These are phyloP conservation scores for Papilio polyxenes DNA, from an alignment of 1,140 invertebrate species.

Conservation along the genomic window DNA sequence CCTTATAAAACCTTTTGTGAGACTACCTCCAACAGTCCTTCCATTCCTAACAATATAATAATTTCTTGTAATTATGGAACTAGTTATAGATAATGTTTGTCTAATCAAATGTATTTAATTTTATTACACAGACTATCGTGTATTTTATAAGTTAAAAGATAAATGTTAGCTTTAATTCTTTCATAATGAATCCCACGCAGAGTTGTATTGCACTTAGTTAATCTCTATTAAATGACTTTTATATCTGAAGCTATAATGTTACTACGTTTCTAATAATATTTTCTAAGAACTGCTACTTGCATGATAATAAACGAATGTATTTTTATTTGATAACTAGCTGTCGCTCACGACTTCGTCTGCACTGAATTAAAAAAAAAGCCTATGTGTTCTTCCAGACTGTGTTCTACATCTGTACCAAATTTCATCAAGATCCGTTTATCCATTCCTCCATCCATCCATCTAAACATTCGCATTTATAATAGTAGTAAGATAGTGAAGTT, in stretches of 20 bases:
- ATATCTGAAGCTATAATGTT: slow-evolving; percentile 33
- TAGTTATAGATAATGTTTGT: background rate
- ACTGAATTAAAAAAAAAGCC: too few species aligned
- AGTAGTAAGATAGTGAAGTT: too few species aligned
- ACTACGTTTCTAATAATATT: slow-evolving; percentile 19
- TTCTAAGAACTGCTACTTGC: background rate
- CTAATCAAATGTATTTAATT: slow-evolving; percentile 8
- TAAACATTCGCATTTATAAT: too few species aligned
- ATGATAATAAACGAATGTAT: background rate
- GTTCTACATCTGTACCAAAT: too few species aligned
- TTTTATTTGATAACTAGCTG: background rate
- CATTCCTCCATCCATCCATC: too few species aligned
- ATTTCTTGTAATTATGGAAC: too few species aligned
- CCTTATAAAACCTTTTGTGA: too few species aligned
- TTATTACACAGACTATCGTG: slow-evolving; percentile 18
- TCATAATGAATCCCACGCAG: slow-evolving; percentile 35
- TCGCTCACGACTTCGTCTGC: too few species aligned
- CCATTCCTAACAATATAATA: too few species aligned
- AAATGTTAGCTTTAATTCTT: slow-evolving; percentile 32
- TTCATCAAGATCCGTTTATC: too few species aligned
- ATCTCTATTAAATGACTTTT: slow-evolving; percentile 25
- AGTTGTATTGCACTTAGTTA: slow-evolving; percentile 35
- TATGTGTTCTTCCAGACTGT: too few species aligned
- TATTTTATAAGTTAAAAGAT: slow-evolving; percentile 17
- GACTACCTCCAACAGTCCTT: too few species aligned